These are phyloP conservation scores for Papilio dardanus DNA, from an alignment of 1,140 invertebrate genomes.

Conservation along the genomic window DNA sequence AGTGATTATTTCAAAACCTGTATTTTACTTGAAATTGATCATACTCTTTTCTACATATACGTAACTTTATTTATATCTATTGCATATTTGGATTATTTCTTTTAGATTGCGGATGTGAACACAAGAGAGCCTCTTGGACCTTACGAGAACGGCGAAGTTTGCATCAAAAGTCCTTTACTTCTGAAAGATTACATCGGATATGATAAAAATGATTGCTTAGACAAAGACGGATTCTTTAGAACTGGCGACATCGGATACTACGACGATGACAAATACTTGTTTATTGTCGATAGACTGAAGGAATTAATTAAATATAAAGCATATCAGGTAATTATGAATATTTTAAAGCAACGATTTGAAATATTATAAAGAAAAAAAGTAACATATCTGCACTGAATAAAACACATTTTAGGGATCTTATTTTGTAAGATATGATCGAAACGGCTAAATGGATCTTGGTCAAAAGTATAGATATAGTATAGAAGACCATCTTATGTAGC, in stretches of 20 bases:
- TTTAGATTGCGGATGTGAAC: slow-evolving; percentile 83
- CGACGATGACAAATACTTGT: slow-evolving; percentile 86
- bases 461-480: too few relatives aligned
- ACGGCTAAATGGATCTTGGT: too few relatives aligned
- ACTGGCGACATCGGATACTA: slow-evolving; percentile 91
- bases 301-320: slow-evolving; percentile 92
- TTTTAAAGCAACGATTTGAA: background rate
- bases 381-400: too few relatives aligned
- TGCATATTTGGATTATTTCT: too few relatives aligned
- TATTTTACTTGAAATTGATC: too few relatives aligned
- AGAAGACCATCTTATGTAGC: too few relatives aligned
- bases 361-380: too few relatives aligned
- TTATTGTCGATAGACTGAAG: slow-evolving; percentile 89
- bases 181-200: slow-evolving; percentile 87
- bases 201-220: slow-evolving; percentile 85
- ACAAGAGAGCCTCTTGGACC: slow-evolving; percentile 84
- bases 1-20: too few relatives aligned
- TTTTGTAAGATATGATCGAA: too few relatives aligned
- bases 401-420: too few relatives aligned
- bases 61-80: too few relatives aligned
- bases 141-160: slow-evolving; percentile 86
- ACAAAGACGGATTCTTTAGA: slow-evolving; percentile 88
- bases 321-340: slow-evolving; percentile 83
- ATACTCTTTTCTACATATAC: too few relatives aligned
- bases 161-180: slow-evolving; percentile 84